Conservation (phyloP, 2,888 invertebrate genomes). For the Gortyna flavago region DNA sequence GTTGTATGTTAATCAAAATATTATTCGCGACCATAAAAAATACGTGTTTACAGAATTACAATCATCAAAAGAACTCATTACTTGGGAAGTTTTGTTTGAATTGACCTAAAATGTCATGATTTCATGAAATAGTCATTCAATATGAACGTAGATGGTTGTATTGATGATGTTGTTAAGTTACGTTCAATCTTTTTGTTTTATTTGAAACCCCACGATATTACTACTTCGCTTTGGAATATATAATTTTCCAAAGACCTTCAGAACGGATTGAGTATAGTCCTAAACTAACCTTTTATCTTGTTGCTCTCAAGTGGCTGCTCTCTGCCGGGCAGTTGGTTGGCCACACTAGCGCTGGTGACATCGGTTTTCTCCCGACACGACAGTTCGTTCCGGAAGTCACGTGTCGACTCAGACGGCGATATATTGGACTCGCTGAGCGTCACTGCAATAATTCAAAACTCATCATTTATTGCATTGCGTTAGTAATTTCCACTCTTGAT, state of each 20-base stretch:
- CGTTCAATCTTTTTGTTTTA: background rate
- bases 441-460: background rate
- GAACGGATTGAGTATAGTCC: background rate
- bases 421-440: background rate
- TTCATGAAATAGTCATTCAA: no score
- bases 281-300: background rate
- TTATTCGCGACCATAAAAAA: no score
- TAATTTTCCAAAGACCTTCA: background rate
- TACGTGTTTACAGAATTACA: no score
- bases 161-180: background rate
- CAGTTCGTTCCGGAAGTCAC: no score
- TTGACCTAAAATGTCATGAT: no score
- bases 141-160: no score
- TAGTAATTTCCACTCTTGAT: background rate
- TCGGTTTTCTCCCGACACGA: background rate
- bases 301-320: no score
- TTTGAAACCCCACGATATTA: no score
- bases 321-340: no score
- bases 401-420: background rate
- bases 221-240: background rate
- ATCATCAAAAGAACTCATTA: no score
- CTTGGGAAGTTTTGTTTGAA: no score
- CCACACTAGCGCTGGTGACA: background rate
- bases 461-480: background rate
- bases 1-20: no score